Evolutionary conservation across 2,113 vertebrate species (phyloP).

Genomic region (Colinus virginianus): DNA sequence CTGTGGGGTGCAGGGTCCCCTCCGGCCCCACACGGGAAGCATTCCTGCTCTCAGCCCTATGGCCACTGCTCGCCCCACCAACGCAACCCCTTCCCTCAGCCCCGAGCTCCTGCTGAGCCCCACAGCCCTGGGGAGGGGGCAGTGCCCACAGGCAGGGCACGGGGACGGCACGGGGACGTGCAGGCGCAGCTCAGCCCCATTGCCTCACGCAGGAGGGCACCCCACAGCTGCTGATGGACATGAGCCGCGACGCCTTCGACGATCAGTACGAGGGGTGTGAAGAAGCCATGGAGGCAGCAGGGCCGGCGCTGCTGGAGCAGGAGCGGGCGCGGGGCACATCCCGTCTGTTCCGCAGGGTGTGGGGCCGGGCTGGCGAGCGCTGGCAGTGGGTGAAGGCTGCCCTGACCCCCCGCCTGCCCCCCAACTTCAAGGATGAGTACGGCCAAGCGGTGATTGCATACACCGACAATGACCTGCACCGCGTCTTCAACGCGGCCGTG

Average conservation of each 20-base stretch:
- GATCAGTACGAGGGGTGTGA: not conserved
- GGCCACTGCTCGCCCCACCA: not conserved
- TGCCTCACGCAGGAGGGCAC: not conserved
- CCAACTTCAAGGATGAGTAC: not conserved
- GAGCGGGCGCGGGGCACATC: not conserved
- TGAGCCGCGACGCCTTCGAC: not conserved
- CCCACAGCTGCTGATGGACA: not conserved
- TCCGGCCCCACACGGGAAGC: not conserved
- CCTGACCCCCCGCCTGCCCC: not conserved
- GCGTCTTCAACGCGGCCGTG: not conserved
- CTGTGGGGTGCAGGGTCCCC: not conserved
- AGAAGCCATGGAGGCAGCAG: not conserved
- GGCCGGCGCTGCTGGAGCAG: not conserved
- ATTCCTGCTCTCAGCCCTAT: not conserved
- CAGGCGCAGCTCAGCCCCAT: not conserved
- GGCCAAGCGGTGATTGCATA: not conserved
- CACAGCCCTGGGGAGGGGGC: not conserved
- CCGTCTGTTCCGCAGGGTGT: not conserved
- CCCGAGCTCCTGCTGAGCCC: not conserved
- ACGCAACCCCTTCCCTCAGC: not conserved
- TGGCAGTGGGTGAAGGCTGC: not conserved
- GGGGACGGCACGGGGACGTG: not conserved
- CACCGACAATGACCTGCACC: not conserved
- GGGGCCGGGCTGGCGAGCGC: not conserved
- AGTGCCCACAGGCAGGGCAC: not conserved